Base-by-base conservation (phyloP, 1,140 invertebrate genomes). In the Patella vulgata region DNA sequence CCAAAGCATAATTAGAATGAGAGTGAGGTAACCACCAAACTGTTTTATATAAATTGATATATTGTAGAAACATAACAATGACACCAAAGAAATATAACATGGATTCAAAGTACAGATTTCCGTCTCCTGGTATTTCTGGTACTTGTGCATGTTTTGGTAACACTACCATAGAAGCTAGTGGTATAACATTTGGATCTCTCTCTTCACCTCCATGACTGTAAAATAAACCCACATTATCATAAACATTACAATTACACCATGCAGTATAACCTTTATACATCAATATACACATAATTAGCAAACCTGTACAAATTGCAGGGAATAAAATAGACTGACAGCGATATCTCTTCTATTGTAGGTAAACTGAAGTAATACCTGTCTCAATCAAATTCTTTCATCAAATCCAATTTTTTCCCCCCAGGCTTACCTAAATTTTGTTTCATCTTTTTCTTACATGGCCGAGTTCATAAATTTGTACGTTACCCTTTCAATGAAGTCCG, bases 1-100 rank as follows among this genome's bases (percentile, higher is more conserved):
- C 95, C 89, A 97, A 89, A 69, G 91, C 91, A 84, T 94, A 92
- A 71, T 89, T 90, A 67, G 91, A 93, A 79, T 95, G 91, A 2
- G 94, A 95, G 74, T 97, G 90, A 19, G 94, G 93, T 27, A 98
- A 82, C 96, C 96, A 98, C 93, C 95, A 98, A n/a, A 95, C 91
- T 33, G 94, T 97, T 63, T 93, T 89, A 80, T 98, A 99, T 11
- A 98, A 86, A 86, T 98, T 95, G 17, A 98, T 87, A 81, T 97
- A 93, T 85, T 99, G 96, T 21, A 96, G 85, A 30, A 90, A 89
- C 31, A 92, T 87, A 39, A 91, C 84, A 36, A 87, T 79, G 11
- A 87, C 63, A 14, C 92, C 90, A 73, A 93, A 95, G 12, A 92
- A 83, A 79, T 92, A 91, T 5, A 87, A 71, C 72, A 95, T 90